phyloP scores from a whole-genome alignment of 2,797 vertebrate genomes.

The Gastrophryne carolinensis region DNA sequence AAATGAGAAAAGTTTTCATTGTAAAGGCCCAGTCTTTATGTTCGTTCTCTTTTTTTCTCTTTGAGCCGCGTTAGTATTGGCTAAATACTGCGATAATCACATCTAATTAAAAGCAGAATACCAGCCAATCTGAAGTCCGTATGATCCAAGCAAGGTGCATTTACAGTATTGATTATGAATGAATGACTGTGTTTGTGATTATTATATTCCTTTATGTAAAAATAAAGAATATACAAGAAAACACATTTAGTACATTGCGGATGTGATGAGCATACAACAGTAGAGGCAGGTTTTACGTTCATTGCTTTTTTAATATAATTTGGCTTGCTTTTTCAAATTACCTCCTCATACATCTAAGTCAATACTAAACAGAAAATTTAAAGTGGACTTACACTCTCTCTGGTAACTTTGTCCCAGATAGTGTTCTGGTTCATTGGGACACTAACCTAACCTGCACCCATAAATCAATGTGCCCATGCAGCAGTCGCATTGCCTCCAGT shows the following conservation, averaged over 20 bases:
- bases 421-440: too few species aligned
- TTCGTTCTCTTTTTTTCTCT: conserved; percentile 16
- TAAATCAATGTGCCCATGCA: too few species aligned
- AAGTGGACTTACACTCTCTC: too few species aligned
- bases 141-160: background rate
- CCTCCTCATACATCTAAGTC: too few species aligned
- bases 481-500: too few species aligned
- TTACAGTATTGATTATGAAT: conserved; percentile 12
- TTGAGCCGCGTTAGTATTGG: conserved; percentile 19
- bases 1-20: conserved; percentile 23
- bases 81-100: conserved; percentile 16
- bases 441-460: too few species aligned
- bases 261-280: background rate
- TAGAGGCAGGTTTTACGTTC: too few species aligned
- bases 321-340: too few species aligned
- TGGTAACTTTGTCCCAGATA: too few species aligned
- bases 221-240: background rate
- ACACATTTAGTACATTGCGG: background rate
- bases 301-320: too few species aligned
- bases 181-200: background rate
- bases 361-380: too few species aligned
- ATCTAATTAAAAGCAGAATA: conserved; percentile 27
- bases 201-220: background rate
- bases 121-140: conserved; percentile 6
- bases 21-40: conserved; percentile 10